Percentiles rank a stretch among this genome's conserved stretches.
Conservation (phyloP, 2,888 invertebrate genomes). For the Eupeodes latifasciatus region DNA sequence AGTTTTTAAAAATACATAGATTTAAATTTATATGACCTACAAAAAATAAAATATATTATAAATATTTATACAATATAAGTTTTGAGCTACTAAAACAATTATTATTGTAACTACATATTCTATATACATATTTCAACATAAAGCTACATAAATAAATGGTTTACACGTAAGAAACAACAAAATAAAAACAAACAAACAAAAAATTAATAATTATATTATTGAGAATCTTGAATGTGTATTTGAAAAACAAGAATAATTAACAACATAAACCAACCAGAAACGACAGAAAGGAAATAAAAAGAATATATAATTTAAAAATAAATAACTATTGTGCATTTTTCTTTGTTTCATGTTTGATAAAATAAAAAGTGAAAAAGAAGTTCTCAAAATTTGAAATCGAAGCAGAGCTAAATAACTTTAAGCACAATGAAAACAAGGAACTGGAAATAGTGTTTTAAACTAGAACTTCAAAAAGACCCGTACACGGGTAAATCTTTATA, state of each 20-base stretch:
- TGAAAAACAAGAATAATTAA: constrained; percentile 22
- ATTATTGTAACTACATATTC: constrained; percentile 71
- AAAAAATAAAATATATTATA: constrained; percentile 47
- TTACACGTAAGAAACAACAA: constrained; percentile 61
- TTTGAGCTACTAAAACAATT: constrained; percentile 76
- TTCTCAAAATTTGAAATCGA: too few relatives aligned
- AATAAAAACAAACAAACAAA: constrained; percentile 31
- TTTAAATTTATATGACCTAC: constrained; percentile 55
- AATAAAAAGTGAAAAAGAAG: too few relatives aligned
- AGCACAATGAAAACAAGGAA: too few relatives aligned
- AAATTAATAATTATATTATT: constrained; percentile 13
- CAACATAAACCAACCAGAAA: constrained; percentile 61
- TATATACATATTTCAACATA: constrained; percentile 74
- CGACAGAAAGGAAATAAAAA: constrained; percentile 61
- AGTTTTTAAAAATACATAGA: constrained; percentile 26
- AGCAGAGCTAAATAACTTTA: too few relatives aligned
- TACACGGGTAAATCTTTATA: too few relatives aligned
- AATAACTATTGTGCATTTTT: too few relatives aligned
- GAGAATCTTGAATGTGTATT: constrained; percentile 51
- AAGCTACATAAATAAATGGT: constrained; percentile 78
- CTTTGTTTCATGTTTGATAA: too few relatives aligned
- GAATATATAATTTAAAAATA: constrained; percentile 34
- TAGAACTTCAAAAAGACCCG: too few relatives aligned
- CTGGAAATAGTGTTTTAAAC: too few relatives aligned
- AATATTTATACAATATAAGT: constrained; percentile 67